Base-by-base conservation (phyloP, 1,140 invertebrate genomes). In the Drosophila athabasca region DNA sequence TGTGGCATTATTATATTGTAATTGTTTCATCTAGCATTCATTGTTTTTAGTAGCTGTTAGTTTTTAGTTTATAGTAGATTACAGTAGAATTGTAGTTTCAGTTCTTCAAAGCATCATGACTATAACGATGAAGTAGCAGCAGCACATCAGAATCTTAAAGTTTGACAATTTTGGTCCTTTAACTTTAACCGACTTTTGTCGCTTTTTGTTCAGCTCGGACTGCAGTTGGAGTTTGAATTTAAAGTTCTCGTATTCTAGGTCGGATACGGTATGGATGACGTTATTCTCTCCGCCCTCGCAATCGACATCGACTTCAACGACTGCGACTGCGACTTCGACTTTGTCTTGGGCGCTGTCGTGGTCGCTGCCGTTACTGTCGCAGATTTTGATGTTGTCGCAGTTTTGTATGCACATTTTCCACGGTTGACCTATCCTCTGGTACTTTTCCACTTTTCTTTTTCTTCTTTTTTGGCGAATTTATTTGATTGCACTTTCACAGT, bases 341-440 rank as follows among this genome's bases (percentile, higher is more conserved):
- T 13, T 44, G 66, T 22, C 41, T 60, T 65, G n/a, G 44, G 41
- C 59, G 15, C 62, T 46, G 48, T 35, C 24, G 26, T 69, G 41
- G 49, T 55, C 45, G 19, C 59, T 62, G 53, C 44, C 77, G 55
- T 46, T 70, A 44, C 52, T 67, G 59, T 72, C 67, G 49, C 58
- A 58, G 65, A 64, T 61, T 53, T 88, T 71, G 45, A 88, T 79
- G 76, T 73, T 67, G 26, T 52, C 55, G 61, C 57, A 77, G 58
- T 82, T 88, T 83, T 79, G 88, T 77, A 88, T 83, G 71, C 83
- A 88, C 83, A 88, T 88, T 67, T 88, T 85, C 54, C 44, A 49
- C 48, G 51, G 41, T 58, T 88, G 82, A 81, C 77, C 70, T 81
- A 65, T 66, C 29, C 26, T 26, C 44, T 35, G 19, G 44, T 61